Conservation (phyloP, 2,888 invertebrate genomes). For the Escarpia spicata region DNA sequence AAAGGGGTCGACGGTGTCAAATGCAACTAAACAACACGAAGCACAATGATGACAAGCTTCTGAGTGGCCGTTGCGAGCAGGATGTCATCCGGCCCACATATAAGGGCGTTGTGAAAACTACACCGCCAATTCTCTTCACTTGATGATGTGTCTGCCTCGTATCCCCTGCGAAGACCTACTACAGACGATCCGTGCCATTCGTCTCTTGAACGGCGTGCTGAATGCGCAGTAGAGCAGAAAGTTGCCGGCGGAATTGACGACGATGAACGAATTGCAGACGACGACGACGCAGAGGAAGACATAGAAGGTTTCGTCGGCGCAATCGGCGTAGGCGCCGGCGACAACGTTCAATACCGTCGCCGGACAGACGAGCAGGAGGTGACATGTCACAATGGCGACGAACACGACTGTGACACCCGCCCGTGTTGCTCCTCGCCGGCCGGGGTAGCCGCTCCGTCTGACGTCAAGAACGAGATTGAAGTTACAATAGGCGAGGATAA, state of each 20-base stretch:
- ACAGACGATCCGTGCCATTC: not conserved
- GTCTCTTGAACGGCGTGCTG: not conserved
- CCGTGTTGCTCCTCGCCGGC: not conserved
- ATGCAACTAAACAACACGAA: too few relatives aligned
- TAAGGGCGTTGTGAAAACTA: too few relatives aligned
- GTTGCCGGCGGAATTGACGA: not conserved
- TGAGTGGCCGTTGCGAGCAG: too few relatives aligned
- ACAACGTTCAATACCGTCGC: not conserved
- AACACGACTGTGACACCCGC: not conserved
- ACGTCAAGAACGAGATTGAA: not conserved
- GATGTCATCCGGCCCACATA: too few relatives aligned
- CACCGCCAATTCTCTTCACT: too few relatives aligned
- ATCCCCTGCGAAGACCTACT: not conserved
- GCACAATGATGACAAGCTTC: too few relatives aligned
- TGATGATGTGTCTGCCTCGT: not conserved
- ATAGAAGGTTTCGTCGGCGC: not conserved
- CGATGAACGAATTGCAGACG: not conserved
- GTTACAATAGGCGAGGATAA: not conserved
- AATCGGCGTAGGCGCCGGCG: not conserved
- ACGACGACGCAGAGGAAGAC: not conserved
- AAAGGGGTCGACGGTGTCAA: too few relatives aligned
- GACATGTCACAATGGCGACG: not conserved
- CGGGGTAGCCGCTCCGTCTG: conserved; percentile 4
- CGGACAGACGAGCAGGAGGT: conserved; percentile 6
- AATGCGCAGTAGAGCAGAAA: not conserved